Conservation (phyloP, 2,113 vertebrate species). For the Tragelaphus scriptus region DNA sequence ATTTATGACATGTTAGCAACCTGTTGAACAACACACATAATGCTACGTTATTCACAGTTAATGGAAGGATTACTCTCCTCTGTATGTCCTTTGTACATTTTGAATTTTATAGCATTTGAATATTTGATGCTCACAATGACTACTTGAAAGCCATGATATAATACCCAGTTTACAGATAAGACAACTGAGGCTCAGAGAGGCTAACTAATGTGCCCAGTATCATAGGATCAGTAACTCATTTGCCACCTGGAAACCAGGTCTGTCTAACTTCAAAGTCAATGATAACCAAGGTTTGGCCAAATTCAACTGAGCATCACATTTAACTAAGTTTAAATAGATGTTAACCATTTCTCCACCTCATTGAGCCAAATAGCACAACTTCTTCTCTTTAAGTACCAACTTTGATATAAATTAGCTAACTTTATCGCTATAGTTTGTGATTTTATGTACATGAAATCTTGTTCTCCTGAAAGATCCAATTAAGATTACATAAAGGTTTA, state of each 20-base stretch:
- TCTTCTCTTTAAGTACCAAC: constrained; percentile 11
- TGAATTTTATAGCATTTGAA: neutral
- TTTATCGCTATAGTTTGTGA: constrained; percentile 59
- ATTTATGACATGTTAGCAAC: neutral
- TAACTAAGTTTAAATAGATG: constrained; percentile 42
- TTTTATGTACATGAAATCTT: constrained; percentile 59
- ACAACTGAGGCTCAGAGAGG: neutral
- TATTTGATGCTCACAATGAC: neutral
- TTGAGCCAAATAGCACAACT: constrained; percentile 5
- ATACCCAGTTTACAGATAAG: neutral
- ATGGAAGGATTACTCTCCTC: neutral
- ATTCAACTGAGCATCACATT: constrained; percentile 39
- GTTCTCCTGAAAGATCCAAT: constrained; percentile 58
- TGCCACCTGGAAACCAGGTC: neutral
- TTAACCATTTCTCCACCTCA: constrained; percentile 47
- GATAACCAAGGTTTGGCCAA: neutral
- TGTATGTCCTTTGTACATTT: neutral
- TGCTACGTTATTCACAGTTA: neutral
- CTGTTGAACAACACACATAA: neutral
- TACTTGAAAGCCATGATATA: neutral
- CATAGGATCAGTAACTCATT: neutral
- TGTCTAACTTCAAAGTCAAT: neutral
- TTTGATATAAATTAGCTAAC: constrained; percentile 58
- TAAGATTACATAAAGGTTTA: constrained; percentile 66
- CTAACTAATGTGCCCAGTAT: neutral